These are phyloP conservation scores for Tenthredo amoena DNA, from an alignment of 2,888 invertebrate species.

Conservation along the genomic window DNA sequence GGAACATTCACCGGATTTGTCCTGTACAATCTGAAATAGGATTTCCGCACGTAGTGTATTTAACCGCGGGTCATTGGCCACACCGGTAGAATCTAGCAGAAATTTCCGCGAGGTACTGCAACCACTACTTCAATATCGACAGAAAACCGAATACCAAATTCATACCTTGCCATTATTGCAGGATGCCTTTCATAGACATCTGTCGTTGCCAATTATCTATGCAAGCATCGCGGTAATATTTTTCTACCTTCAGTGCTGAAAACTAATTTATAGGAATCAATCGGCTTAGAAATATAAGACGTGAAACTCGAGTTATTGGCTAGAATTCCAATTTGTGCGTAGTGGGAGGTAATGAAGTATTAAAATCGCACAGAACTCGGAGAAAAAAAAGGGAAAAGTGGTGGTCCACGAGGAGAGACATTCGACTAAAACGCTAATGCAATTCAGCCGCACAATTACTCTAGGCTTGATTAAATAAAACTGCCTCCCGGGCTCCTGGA, in stretches of 20 bases:
- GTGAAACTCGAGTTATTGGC: background rate
- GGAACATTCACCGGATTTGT: slow-evolving; percentile 39
- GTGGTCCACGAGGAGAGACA: background rate
- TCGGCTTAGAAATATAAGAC: background rate
- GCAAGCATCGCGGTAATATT: background rate
- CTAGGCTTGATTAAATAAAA: slow-evolving; percentile 50
- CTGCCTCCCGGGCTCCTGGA: slow-evolving; percentile 32
- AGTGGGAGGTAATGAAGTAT: background rate
- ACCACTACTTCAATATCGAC: background rate
- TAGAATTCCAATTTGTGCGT: background rate
- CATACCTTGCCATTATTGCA: slow-evolving; percentile 6
- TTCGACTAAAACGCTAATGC: slow-evolving; percentile 39
- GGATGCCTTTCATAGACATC: background rate
- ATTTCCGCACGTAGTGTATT: slow-evolving; percentile 28
- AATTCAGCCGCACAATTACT: slow-evolving; percentile 50
- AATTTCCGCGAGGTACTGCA: background rate
- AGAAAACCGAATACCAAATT: slow-evolving; percentile 2
- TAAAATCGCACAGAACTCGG: background rate
- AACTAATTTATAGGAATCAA: background rate
- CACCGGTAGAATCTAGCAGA: background rate
- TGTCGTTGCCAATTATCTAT: background rate
- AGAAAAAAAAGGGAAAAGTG: background rate
- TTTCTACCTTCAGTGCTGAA: background rate
- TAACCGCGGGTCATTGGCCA: slow-evolving; percentile 14
- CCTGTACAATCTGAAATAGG: slow-evolving; percentile 46